Evolutionary conservation across 2,888 invertebrate species (phyloP).

Genomic region (Synanthedon tipuliformis): DNA sequence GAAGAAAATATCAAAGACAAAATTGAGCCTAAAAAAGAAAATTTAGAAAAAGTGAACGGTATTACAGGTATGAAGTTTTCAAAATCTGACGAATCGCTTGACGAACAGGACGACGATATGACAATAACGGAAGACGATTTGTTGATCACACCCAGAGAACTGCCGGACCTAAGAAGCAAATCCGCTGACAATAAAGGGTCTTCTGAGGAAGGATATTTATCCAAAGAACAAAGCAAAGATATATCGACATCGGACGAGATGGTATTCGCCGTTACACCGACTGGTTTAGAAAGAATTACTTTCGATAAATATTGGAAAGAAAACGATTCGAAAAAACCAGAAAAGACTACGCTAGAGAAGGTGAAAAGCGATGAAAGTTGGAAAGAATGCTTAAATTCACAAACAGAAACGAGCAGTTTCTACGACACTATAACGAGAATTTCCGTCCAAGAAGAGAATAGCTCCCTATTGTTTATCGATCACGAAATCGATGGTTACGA

Average conservation of each 20-base stretch:
- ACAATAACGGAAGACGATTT: slow-evolving; percentile 63
- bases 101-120: slow-evolving; percentile 60
- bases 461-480: slow-evolving; percentile 54
- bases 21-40: slow-evolving; percentile 16
- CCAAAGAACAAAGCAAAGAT: slow-evolving; percentile 62
- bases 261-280: slow-evolving; percentile 66
- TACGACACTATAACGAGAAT: slow-evolving; percentile 41
- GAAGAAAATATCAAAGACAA: slow-evolving; percentile 19
- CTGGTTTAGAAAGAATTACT: slow-evolving; percentile 62
- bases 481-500: slow-evolving; percentile 71
- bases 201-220: slow-evolving; percentile 33
- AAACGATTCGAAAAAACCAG: slow-evolving; percentile 29
- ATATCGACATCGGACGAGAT: slow-evolving; percentile 66
- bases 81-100: slow-evolving; percentile 56
- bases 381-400: slow-evolving; percentile 53
- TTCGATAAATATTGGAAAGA: slow-evolving; percentile 65
- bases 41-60: slow-evolving; percentile 32
- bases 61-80: slow-evolving; percentile 37
- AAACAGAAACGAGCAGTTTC: slow-evolving; percentile 34
- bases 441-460: slow-evolving; percentile 52
- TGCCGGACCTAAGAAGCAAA: slow-evolving; percentile 42
- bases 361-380: slow-evolving; percentile 55
- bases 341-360: slow-evolving; percentile 30
- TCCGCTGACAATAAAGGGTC: slow-evolving; percentile 30
- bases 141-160: slow-evolving; percentile 44